phyloP scores from a whole-genome alignment of 2,797 vertebrate genomes.

The Acridotheres tristis region DNA sequence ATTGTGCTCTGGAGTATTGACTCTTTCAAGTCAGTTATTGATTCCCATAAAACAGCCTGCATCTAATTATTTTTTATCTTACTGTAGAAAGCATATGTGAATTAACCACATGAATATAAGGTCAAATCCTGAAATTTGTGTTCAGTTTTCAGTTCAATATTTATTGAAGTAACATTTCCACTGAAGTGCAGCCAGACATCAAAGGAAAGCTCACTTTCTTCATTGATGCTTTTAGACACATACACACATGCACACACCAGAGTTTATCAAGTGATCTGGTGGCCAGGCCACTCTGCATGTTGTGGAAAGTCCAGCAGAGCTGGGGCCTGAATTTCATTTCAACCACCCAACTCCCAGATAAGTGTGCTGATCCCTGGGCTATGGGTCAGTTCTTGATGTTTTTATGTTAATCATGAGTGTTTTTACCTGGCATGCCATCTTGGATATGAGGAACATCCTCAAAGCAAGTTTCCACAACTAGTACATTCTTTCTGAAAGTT shows the following conservation, averaged over 20 bases:
- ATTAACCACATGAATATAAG: not conserved
- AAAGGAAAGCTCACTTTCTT: not conserved
- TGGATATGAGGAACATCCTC: not conserved
- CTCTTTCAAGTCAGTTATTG: constrained; percentile 4
- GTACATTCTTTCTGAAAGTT: not conserved
- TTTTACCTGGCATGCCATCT: not conserved
- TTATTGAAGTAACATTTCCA: not conserved
- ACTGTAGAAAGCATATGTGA: not conserved
- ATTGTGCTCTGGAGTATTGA: not conserved
- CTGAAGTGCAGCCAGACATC: not conserved
- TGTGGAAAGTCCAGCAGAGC: not conserved
- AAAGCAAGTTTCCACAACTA: not conserved
- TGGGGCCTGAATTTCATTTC: not conserved
- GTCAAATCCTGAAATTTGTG: not conserved
- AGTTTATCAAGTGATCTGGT: not conserved
- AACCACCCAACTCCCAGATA: not conserved
- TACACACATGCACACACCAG: not conserved
- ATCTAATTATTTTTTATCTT: not conserved
- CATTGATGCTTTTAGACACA: not conserved
- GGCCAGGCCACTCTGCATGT: not conserved
- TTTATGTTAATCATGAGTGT: not conserved
- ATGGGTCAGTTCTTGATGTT: accelerated
- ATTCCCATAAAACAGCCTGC: not conserved
- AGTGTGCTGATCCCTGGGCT: not conserved
- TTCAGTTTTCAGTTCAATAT: not conserved